Evolutionary conservation across 2,888 invertebrate genomes (phyloP), one percentile per base, ranked within the genome.

Genomic region (Pachymerium ferrugineum): DNA sequence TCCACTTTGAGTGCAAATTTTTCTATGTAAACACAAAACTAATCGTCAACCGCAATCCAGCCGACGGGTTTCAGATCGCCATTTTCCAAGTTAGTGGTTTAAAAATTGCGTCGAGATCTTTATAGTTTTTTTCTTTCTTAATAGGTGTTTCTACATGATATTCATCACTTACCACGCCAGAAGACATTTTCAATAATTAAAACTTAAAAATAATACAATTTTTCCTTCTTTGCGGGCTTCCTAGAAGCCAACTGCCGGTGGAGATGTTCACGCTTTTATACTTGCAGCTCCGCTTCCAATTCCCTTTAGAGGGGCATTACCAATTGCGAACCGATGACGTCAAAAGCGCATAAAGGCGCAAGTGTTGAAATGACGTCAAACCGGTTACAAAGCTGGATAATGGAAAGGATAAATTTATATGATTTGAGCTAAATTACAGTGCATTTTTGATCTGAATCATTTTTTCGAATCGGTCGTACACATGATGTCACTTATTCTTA

Each of bases 261-360:
- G 74, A 35, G 42, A 73, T 42, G 35, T 29, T 67, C 73, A 29
- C 72, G 72, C 74, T 74, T 74, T 38, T 74, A 74, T 74, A 74
- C 73, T 38, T 69, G 74, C 68, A 25, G 47, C 28, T 22, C 16
- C 14, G 14, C 22, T 31, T 47, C 28, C 47, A 72, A 72, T 38
- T 47, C 29, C 54, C 28, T 33, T 38, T 72, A 72, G 72, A 72
- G 72, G 72, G 72, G 72, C 19, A 25, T 38, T 22, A n/a, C 25
- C 72, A 42, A 47, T 72, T 38, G 54, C 38, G 22, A 47, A 47
- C 19, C 1, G 14, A 22, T 47, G 47, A 47, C 47, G 16, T 47
- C 47, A 47, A 22, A 8, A 22, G 19, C 16, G 19, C 22, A n/a
- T 1, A 19, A 1, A 5, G 0, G 4, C 22, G 1, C 0, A 3